These are phyloP conservation scores for Corythornis cristatus DNA, from an alignment of 2,113 vertebrate species.

Conservation along the genomic window DNA sequence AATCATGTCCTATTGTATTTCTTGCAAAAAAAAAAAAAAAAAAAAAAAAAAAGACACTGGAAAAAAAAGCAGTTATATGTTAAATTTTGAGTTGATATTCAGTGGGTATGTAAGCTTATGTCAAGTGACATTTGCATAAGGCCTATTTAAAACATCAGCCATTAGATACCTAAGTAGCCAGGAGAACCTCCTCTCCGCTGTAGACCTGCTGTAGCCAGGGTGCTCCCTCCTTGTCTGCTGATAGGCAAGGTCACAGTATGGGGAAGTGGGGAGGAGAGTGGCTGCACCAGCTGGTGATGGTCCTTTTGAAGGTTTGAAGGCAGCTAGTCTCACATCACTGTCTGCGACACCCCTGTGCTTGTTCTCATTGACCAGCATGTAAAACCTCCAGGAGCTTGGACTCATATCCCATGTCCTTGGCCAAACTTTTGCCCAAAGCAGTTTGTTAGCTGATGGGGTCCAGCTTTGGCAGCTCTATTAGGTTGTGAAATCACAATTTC, in stretches of 20 bases:
- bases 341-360: rapidly evolving
- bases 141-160: neutral
- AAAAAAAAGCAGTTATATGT: neutral
- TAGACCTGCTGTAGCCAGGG: neutral
- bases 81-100: neutral
- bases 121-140: neutral
- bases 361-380: rapidly evolving
- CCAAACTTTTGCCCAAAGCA: neutral
- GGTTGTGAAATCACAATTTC: neutral
- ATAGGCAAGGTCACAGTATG: neutral
- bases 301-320: neutral
- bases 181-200: neutral
- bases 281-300: neutral
- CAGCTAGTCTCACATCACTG: neutral
- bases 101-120: neutral
- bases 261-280: neutral
- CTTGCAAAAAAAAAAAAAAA: constrained; percentile 35
- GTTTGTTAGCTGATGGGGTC: neutral
- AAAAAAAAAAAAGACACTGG: neutral
- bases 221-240: neutral
- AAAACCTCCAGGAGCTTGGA: neutral
- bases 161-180: neutral
- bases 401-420: rapidly evolving
- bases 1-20: constrained; percentile 38
- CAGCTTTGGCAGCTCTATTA: neutral